Conservation (phyloP, 2,888 invertebrate genomes). For the Trachelus troglodyta region DNA sequence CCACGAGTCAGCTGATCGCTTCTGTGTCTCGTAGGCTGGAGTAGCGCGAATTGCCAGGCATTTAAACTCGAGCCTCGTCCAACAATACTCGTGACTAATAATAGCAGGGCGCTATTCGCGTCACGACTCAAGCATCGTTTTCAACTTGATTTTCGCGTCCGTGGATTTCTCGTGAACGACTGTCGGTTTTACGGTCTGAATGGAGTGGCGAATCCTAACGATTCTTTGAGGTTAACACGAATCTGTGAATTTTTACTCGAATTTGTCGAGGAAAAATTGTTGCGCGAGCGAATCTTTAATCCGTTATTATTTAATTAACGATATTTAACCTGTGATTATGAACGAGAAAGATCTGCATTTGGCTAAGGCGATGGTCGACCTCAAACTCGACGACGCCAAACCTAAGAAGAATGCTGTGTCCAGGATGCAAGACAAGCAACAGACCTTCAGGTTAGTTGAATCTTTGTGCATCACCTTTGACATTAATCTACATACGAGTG, state of each 20-base stretch:
- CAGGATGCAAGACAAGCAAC: conserved; percentile 75
- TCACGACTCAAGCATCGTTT: neutral
- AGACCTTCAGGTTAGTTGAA: conserved; percentile 72
- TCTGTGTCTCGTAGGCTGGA: neutral
- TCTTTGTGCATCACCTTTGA: neutral
- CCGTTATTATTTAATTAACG: neutral
- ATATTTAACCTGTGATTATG: conserved; percentile 64
- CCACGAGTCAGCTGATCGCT: conserved; percentile 6
- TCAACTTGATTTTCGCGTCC: neutral
- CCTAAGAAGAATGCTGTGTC: conserved; percentile 72
- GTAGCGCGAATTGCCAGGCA: neutral
- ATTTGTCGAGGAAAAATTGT: too few species aligned
- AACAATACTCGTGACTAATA: conserved; percentile 3
- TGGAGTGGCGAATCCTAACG: neutral
- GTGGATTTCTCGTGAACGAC: neutral
- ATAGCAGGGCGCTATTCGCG: conserved; percentile 1
- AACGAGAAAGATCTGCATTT: conserved; percentile 80
- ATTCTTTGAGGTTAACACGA: conserved; percentile 1
- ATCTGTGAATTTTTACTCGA: neutral
- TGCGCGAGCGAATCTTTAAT: neutral
- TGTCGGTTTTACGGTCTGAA: neutral
- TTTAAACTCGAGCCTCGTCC: neutral
- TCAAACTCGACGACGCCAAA: conserved; percentile 66
- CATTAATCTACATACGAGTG: neutral
- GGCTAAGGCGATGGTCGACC: conserved; percentile 76